Evolutionary conservation across 2,888 invertebrate genomes (phyloP), one percentile per base, ranked within the genome.

Genomic region (Lasioglossum villosulum): DNA sequence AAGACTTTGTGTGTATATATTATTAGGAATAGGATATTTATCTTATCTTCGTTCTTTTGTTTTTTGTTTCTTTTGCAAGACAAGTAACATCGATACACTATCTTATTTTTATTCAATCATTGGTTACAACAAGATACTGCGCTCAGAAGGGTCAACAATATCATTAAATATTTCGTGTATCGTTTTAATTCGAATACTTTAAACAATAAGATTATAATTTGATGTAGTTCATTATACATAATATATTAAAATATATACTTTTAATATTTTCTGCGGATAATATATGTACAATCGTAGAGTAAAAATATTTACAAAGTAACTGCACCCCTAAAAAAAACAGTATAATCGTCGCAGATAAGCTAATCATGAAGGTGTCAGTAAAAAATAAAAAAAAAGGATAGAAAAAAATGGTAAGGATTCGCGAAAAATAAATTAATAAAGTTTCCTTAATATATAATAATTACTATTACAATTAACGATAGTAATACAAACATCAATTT

Each of bases 241-340:
- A 95, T 95, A 94, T 95, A 95, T 95, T 95, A 95, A 95, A 95
- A 95, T 94, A 95, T 95, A 95, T 93, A 94, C 91, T 94, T 94
- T 94, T 94, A 93, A 94, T 94, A 93, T 93, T 93, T 93, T 93
- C 91, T 91, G 91, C 90, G 90, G 87, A 88, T 92, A 92, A 92
- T 92, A 82, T 94, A 94, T 94, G 82, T 94, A 95, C 94, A 94
- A 91, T 93, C 86, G 83, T 90, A 89, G 89, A 70, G 84, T 92
- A 90, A 90, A 92, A 91, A 86, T 94, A 94, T 94, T 86, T 94
- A 94, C 94, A 94, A 92, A 92, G 91, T 92, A 93, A 93, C 93
- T 93, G 93, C 93, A 94, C 93, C 92, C 92, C 92, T 37, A 37
- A 91, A 91, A 91, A 91, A 86, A 92, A 92, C 88, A 89, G 88